Percentiles rank a stretch among this genome's conserved stretches.
Conservation (phyloP, 2,113 vertebrate species). For the Paramisgurnus dabryanus region DNA sequence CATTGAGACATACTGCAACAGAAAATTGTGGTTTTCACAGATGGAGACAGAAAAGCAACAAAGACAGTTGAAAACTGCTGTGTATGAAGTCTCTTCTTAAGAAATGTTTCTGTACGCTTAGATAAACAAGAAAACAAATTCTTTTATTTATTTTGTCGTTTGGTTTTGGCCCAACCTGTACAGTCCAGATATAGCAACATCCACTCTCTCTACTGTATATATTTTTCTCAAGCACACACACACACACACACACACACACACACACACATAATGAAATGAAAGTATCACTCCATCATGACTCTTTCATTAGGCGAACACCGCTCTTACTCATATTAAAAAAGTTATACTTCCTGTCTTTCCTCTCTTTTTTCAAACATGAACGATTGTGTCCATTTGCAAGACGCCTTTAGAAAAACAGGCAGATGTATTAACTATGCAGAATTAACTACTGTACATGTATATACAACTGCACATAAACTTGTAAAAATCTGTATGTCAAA, state of each 20-base stretch:
- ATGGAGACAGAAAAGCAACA: background rate
- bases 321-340: constrained; percentile 11
- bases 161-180: background rate
- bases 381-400: background rate
- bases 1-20: background rate
- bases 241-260: too few relatives aligned
- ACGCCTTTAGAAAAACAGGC: background rate
- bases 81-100: constrained; percentile 38
- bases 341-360: background rate
- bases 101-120: constrained; percentile 39
- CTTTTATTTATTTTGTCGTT: background rate
- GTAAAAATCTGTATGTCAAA: background rate
- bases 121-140: constrained; percentile 40
- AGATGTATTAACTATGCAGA: background rate
- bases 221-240: background rate
- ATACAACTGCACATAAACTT: background rate
- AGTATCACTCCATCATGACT: background rate
- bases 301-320: constrained; percentile 12
- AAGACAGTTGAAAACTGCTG: constrained; percentile 26
- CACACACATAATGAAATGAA: background rate
- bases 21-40: background rate
- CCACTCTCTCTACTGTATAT: background rate
- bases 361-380: background rate
- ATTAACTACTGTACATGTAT: background rate
- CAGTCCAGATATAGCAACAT: background rate